Evolutionary conservation across 2,797 vertebrate genomes (phyloP).

Genomic region (Rhinatrema bivittatum): DNA sequence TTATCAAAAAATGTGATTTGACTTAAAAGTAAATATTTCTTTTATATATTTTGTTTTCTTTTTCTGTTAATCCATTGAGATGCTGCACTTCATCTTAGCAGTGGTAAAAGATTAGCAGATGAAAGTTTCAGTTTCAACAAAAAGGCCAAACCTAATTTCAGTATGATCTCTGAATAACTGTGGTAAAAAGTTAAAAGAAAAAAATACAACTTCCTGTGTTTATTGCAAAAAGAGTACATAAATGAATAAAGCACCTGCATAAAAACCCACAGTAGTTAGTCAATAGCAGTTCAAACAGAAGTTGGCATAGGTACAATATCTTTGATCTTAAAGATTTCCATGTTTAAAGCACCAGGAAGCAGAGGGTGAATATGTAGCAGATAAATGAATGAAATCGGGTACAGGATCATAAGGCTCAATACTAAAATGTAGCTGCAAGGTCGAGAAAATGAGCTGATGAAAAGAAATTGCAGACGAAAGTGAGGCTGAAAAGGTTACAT

Average conservation of each 20-base stretch:
- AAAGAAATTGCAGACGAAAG: no score
- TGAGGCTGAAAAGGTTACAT: no score
- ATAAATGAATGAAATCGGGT: no score
- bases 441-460: no score
- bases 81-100: constrained; percentile 3
- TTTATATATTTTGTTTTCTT: constrained; percentile 2
- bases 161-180: neutral
- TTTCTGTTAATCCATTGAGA: constrained; percentile 13
- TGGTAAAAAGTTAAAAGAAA: constrained; percentile 30
- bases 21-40: neutral
- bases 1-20: no score
- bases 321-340: constrained; percentile 59
- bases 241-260: constrained; percentile 50
- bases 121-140: constrained; percentile 2
- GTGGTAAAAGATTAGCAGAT: constrained; percentile 14
- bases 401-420: no score
- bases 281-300: constrained; percentile 48
- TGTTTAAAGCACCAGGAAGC: constrained; percentile 54
- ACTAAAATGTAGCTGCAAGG: no score
- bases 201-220: constrained; percentile 44
- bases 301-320: constrained; percentile 63
- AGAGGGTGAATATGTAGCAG: constrained; percentile 49
- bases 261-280: constrained; percentile 57
- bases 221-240: constrained; percentile 41
- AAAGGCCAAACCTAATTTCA: constrained; percentile 5